phyloP scores from a whole-genome alignment of 2,888 invertebrate genomes.

The Schrankia costaestrigalis region DNA sequence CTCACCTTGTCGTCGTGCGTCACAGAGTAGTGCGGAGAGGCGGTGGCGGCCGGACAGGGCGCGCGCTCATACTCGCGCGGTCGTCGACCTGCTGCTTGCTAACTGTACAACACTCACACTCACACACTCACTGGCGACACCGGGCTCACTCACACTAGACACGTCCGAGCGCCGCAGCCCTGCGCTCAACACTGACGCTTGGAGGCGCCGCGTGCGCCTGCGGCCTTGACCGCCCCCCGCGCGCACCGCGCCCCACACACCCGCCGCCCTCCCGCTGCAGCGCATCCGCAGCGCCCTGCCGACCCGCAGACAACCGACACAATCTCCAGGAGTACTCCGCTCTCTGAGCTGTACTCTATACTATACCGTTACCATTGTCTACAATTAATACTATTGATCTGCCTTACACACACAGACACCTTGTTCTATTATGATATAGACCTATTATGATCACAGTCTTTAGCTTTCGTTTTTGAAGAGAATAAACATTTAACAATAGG shows the following conservation, averaged over 20 bases:
- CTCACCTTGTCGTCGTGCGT: slow-evolving; percentile 51
- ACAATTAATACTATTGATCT: too few species aligned
- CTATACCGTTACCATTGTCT: slow-evolving; percentile 15
- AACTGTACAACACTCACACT: slow-evolving; percentile 54
- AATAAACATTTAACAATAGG: too few species aligned
- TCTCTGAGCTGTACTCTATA: slow-evolving; percentile 17
- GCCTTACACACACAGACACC: too few species aligned
- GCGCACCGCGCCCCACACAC: slow-evolving; percentile 11
- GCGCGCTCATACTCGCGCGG: slow-evolving; percentile 69
- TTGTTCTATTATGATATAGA: too few species aligned
- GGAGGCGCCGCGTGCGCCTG: slow-evolving; percentile 53
- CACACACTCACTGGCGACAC: slow-evolving; percentile 48
- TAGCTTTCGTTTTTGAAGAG: too few species aligned
- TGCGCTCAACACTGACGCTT: slow-evolving; percentile 32
- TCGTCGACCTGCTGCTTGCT: slow-evolving; percentile 60
- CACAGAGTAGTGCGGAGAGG: slow-evolving; percentile 40
- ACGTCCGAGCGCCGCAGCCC: slow-evolving; percentile 32
- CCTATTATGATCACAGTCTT: too few species aligned
- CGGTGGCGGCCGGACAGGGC: slow-evolving; percentile 39
- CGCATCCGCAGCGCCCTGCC: slow-evolving; percentile 20
- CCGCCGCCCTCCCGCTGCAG: slow-evolving; percentile 11
- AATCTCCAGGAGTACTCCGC: slow-evolving; percentile 1
- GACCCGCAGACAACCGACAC: not conserved
- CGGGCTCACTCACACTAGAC: slow-evolving; percentile 21
- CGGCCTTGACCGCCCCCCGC: slow-evolving; percentile 65